phyloP scores from a whole-genome alignment of 2,113 vertebrate species.

The Odocoileus hemionus region DNA sequence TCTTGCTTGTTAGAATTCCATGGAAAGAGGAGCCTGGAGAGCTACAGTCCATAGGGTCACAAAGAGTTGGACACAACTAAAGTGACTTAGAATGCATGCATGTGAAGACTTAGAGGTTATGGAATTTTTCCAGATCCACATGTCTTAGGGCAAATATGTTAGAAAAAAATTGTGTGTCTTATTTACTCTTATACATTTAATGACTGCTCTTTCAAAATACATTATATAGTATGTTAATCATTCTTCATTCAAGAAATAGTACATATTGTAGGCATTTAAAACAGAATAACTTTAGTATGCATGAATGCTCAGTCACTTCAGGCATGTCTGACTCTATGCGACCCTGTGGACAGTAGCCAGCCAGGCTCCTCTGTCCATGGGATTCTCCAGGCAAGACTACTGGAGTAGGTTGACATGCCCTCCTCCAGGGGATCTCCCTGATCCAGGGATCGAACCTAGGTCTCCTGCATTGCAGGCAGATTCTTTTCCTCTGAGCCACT shows the following conservation, averaged over 20 bases:
- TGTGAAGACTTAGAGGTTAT: background rate
- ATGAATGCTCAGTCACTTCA: background rate
- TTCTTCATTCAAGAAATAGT: background rate
- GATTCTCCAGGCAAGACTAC: background rate
- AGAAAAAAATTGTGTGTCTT: background rate
- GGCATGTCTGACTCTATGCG: background rate
- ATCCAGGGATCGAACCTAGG: rapidly evolving
- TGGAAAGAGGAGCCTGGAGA: background rate
- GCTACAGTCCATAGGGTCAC: background rate
- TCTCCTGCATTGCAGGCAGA: background rate
- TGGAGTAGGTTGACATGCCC: background rate
- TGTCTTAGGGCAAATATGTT: background rate
- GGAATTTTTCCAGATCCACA: background rate
- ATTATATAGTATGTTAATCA: background rate
- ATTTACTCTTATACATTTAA: background rate
- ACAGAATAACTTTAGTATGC: background rate
- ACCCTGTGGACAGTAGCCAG: background rate
- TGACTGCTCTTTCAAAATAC: background rate
- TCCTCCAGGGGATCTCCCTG: background rate
- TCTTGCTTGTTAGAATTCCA: background rate
- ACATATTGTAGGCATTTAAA: background rate
- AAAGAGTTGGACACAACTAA: background rate
- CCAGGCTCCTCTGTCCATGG: background rate
- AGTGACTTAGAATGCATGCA: background rate
- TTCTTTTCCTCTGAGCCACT: background rate